phyloP scores from a whole-genome alignment of 2,113 vertebrate genomes.

The Cinclus mexicanus region DNA sequence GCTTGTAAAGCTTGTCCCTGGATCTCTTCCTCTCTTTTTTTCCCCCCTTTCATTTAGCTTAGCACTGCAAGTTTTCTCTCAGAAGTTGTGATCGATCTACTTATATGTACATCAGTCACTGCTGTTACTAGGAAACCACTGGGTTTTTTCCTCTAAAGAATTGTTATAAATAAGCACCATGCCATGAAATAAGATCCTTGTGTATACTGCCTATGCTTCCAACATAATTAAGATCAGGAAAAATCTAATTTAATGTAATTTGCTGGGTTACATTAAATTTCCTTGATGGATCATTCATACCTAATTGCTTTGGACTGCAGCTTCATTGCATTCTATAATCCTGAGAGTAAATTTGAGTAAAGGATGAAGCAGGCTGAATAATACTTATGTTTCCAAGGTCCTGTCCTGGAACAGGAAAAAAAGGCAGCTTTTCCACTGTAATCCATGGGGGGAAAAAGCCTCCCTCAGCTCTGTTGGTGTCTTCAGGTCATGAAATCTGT shows the following conservation, averaged over 20 bases:
- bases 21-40: background rate
- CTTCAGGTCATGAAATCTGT: background rate
- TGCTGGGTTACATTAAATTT: constrained; percentile 47
- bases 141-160: constrained; percentile 37
- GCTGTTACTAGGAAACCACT: constrained; percentile 54
- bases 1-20: background rate
- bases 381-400: background rate
- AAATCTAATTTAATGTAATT: constrained; percentile 48
- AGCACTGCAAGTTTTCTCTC: constrained; percentile 20
- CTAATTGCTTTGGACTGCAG: constrained; percentile 27
- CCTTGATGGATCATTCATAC: constrained; percentile 40
- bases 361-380: background rate
- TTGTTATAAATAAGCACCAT: constrained; percentile 35
- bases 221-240: constrained; percentile 48
- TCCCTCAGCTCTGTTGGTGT: background rate
- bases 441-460: background rate
- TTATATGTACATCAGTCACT: constrained; percentile 31
- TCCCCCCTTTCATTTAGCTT: background rate
- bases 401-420: background rate
- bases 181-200: constrained; percentile 14
- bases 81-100: constrained; percentile 42
- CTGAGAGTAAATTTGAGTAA: constrained; percentile 31
- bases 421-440: background rate
- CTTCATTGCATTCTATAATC: constrained; percentile 21
- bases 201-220: constrained; percentile 21